These are phyloP conservation scores for Setophaga coronata DNA, from an alignment of 2,113 vertebrate species.

Conservation along the genomic window DNA sequence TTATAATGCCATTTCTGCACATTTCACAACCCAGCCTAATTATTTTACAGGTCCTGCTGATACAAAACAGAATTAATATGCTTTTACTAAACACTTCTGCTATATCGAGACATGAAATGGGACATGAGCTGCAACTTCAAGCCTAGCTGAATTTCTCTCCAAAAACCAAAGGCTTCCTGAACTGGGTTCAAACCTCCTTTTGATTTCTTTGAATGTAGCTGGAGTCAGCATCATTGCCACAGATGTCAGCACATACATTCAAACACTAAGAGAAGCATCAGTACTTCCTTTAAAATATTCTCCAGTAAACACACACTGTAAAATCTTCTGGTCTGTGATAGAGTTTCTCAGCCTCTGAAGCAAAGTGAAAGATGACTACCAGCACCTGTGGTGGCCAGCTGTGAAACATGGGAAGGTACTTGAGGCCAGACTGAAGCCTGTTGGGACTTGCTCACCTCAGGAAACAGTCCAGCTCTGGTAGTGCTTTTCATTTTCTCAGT, in stretches of 20 bases:
- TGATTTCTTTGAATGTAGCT: neutral
- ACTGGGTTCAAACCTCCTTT: neutral
- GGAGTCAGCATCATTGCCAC: neutral
- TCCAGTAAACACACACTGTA: neutral
- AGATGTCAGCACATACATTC: neutral
- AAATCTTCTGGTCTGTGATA: neutral
- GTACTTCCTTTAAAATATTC: neutral
- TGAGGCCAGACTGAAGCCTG: neutral
- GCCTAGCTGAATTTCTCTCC: neutral
- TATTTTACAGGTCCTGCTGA: neutral
- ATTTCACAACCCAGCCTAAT: neutral
- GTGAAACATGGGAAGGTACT: neutral
- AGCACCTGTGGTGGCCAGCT: neutral
- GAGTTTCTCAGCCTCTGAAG: neutral
- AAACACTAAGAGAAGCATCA: neutral
- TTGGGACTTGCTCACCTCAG: neutral
- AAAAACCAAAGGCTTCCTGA: neutral
- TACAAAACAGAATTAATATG: neutral
- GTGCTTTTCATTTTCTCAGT: neutral
- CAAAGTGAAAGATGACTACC: neutral
- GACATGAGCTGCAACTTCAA: neutral
- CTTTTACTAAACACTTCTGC: neutral
- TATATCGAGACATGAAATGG: neutral
- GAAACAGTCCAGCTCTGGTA: neutral
- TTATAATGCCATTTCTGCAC: neutral